Base-by-base conservation (phyloP, 2,888 invertebrate species). In the Odontocerum albicorne region DNA sequence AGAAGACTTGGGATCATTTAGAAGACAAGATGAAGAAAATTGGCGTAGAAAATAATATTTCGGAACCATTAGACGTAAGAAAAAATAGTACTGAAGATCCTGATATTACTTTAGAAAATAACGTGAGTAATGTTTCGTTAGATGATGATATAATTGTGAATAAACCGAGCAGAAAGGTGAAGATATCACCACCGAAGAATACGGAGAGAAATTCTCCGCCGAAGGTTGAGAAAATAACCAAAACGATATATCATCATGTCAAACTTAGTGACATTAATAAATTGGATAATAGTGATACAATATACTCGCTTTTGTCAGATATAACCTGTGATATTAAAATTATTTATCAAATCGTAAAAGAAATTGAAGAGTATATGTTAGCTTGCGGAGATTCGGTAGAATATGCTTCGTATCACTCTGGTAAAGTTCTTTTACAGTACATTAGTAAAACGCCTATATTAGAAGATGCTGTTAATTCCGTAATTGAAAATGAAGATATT, bases 1-100 rank as follows among this genome's bases (percentile, higher is more conserved):
- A 73, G 67, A 77, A 81, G 61, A 81, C 79, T 66, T 80, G 80
- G 78, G 77, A 74, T 16, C 74, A 71, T 49, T 72, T 79, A 39
- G 80, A 78, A 67, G 78, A 63, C 52, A 67, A 66, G 60, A 62
- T 65, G 47, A 66, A 66, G 55, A 56, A 57, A 36, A 55, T 58
- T n/a, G 62, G 72, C 22, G 62, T 64, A 49, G 74, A 75, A 39
- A 64, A 55, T 52, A 57, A 22, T 8, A 57, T 50, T 32, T 46
- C 32, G 35, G 58, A 53, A 20, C 61, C 61, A 2, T 39, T 58
- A 22, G 52, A 60, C 20, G 60, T 60, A 7, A 49, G 43, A 47
- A n/a, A n/a, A n/a, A n/a, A n/a, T n/a, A 49, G 46, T 0, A 31
- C 20, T 19, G 15, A 49, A 6, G 47, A 46, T 21, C 39, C 36